A percentile compares a stretch with the other conserved stretches of the same genome.
Conservation (phyloP, 1,140 invertebrate species). For the Trichonephila inaurata region DNA sequence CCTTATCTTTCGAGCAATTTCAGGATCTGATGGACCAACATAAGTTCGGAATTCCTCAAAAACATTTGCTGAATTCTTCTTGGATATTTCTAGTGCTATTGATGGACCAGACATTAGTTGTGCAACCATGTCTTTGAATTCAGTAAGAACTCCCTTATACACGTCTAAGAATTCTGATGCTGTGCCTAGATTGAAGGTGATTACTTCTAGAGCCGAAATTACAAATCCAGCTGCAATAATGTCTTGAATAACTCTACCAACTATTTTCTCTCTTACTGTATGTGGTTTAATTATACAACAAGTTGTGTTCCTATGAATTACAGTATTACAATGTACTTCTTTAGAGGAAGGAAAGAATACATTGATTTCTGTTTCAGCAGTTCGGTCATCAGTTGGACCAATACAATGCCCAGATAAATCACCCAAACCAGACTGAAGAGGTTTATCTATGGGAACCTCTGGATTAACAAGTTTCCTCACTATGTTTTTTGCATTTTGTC, state of each 20-base stretch:
- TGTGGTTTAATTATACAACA: slow-evolving; percentile 96
- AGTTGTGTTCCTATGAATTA: slow-evolving; percentile 86
- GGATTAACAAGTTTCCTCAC: slow-evolving; percentile 65
- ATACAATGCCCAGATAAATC: slow-evolving; percentile 36
- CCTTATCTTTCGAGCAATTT: slow-evolving; percentile 90
- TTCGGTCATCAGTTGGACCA: slow-evolving; percentile 24
- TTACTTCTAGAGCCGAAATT: slow-evolving; percentile 89
- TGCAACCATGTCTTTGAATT: slow-evolving; percentile 92
- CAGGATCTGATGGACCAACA: slow-evolving; percentile 93
- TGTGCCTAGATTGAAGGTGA: slow-evolving; percentile 74
- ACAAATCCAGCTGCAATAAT: slow-evolving; percentile 89
- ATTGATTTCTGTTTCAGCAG: slow-evolving; percentile 81
- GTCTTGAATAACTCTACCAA: slow-evolving; percentile 87
- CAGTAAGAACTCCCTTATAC: slow-evolving; percentile 93
- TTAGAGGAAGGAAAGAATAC: slow-evolving; percentile 86
- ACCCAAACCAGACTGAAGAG: slow-evolving; percentile 1
- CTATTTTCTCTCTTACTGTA: slow-evolving; percentile 87
- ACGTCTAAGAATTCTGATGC: slow-evolving; percentile 96
- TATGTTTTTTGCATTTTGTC: slow-evolving; percentile 62
- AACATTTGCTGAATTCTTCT: slow-evolving; percentile 83
- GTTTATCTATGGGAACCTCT: slow-evolving; percentile 30
- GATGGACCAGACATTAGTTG: slow-evolving; percentile 91
- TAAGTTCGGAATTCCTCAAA: slow-evolving; percentile 89
- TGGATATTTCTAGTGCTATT: slow-evolving; percentile 91
- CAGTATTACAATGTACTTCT: slow-evolving; percentile 83